These are phyloP conservation scores for Monochamus saltuarius DNA, from an alignment of 1,140 invertebrate species.

Conservation along the genomic window DNA sequence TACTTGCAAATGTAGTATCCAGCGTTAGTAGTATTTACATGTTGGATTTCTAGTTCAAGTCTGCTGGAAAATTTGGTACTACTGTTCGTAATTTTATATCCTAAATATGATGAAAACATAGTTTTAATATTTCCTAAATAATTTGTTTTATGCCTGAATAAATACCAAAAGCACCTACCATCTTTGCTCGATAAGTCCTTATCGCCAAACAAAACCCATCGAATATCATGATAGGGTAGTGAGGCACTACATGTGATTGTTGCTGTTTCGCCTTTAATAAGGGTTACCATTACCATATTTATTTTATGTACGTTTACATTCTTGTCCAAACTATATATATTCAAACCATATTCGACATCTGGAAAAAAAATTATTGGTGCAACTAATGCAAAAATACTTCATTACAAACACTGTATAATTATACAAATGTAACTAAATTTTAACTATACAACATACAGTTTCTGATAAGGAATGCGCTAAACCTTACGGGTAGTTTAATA, in stretches of 20 bases:
- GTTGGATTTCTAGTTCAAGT: constrained; percentile 15
- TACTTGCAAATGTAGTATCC: constrained; percentile 41
- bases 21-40: constrained; percentile 22
- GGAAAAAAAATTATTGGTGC: constrained; percentile 27
- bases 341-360: constrained; percentile 51
- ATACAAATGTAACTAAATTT: too few relatives aligned
- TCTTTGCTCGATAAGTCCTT: constrained; percentile 18
- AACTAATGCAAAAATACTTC: too few relatives aligned
- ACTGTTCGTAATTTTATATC: constrained; percentile 8
- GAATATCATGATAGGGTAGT: constrained; percentile 48
- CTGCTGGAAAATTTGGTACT: constrained; percentile 17
- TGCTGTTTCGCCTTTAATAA: constrained; percentile 57
- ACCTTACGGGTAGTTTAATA: too few relatives aligned
- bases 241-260: constrained; percentile 58
- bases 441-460: too few relatives aligned
- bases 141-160: too few relatives aligned
- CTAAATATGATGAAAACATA: neutral
- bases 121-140: neutral
- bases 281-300: constrained; percentile 37
- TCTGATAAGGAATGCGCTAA: too few relatives aligned
- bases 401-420: too few relatives aligned
- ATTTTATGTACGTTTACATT: constrained; percentile 23
- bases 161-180: constrained; percentile 26
- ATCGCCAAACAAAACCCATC: constrained; percentile 18
- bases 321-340: constrained; percentile 49